phyloP scores from a whole-genome alignment of 2,888 invertebrate species.

The Idaea aversata region DNA sequence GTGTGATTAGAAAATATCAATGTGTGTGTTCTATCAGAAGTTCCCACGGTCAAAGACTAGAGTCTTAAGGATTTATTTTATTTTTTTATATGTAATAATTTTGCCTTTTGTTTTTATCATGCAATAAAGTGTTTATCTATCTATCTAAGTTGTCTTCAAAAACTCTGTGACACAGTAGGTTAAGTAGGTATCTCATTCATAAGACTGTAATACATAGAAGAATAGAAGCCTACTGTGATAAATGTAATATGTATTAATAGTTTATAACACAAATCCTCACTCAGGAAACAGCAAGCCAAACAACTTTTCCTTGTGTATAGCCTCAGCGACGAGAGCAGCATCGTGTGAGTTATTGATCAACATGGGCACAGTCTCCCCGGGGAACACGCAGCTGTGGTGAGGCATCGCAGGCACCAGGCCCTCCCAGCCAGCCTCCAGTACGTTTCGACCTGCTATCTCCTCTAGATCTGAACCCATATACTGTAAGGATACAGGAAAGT shows the following conservation, averaged over 20 bases:
- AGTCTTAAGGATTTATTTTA: no score
- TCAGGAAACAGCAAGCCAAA: conserved; percentile 69
- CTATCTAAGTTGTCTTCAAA: not conserved
- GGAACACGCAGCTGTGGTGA: conserved; percentile 66
- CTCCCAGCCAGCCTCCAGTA: conserved; percentile 67
- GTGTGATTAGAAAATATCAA: no score
- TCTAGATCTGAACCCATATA: conserved; percentile 61
- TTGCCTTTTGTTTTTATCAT: not conserved
- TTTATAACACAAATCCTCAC: conserved; percentile 35
- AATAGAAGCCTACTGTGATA: no score
- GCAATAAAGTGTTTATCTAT: not conserved
- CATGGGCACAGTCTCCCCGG: conserved; percentile 74
- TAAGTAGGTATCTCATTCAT: not conserved
- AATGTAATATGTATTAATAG: not conserved
- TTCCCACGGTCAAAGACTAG: no score
- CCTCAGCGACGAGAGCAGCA: conserved; percentile 37
- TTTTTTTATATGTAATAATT: no score
- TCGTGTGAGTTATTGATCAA: conserved; percentile 50
- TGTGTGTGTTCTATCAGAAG: no score
- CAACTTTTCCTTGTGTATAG: conserved; percentile 51
- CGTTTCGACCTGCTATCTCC: conserved; percentile 50
- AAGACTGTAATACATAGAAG: no score
- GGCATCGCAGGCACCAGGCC: conserved; percentile 57
- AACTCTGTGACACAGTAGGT: no score
- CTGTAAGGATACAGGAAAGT: conserved; percentile 33